Percentiles rank a stretch among this genome's conserved stretches.
These are phyloP conservation scores for Drosophila parabipectinata DNA, from an alignment of 1,140 invertebrate species.

Conservation along the genomic window DNA sequence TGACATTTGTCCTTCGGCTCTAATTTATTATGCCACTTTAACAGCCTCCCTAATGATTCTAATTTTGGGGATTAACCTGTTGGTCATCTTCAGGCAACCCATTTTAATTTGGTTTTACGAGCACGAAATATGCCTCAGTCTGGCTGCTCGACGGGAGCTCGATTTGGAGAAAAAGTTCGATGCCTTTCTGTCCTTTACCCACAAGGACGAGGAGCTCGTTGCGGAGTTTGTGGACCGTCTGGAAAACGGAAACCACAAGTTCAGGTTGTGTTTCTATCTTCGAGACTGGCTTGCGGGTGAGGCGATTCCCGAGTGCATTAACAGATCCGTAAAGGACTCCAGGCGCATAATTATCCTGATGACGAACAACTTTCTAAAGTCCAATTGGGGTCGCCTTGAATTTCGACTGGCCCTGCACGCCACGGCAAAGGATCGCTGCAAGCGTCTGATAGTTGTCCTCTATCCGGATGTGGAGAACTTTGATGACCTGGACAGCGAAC, in stretches of 20 bases:
- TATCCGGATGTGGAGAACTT: conserved; percentile 39
- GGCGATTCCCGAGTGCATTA: conserved; percentile 32
- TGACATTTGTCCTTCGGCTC: conserved; percentile 17
- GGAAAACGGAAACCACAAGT: conserved; percentile 6
- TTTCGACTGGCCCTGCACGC: conserved; percentile 34
- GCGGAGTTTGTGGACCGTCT: conserved; percentile 28
- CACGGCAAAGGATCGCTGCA: conserved; percentile 29
- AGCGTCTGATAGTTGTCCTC: conserved; percentile 32
- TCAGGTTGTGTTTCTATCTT: conserved; percentile 26
- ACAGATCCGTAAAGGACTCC: conserved; percentile 23
- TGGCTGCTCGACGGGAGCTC: conserved; percentile 12
- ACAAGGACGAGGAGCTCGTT: conserved; percentile 31
- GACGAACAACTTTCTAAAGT: conserved; percentile 25
- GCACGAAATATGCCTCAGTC: conserved; percentile 19
- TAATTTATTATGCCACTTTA: conserved; percentile 10
- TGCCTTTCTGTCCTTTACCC: conserved; percentile 31
- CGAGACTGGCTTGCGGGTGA: conserved; percentile 28
- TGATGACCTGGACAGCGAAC: conserved; percentile 31
- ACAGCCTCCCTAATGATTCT: background rate
- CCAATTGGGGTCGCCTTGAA: conserved; percentile 34
- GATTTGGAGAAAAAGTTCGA: conserved; percentile 18
- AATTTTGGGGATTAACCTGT: conserved; percentile 9
- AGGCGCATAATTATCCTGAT: conserved; percentile 33
- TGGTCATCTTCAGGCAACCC: conserved; percentile 19
- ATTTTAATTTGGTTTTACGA: conserved; percentile 32